Evolutionary conservation across 2,888 invertebrate genomes (phyloP), one percentile per base, ranked within the genome.

Genomic region (Andrena minutula): DNA sequence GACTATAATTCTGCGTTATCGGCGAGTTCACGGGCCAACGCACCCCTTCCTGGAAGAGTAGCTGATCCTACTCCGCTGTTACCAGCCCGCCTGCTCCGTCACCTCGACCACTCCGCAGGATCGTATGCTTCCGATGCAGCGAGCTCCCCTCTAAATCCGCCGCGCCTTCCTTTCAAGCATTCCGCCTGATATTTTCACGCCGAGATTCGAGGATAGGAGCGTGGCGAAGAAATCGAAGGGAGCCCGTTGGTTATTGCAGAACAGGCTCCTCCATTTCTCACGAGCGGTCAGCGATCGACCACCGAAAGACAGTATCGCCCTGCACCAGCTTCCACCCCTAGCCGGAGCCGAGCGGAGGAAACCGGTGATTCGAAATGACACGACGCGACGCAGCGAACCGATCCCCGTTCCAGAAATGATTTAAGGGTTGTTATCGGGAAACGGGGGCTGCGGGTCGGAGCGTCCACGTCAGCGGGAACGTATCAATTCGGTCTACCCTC

Each of bases 1-100:
- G 88, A 90, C 92, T 90, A 92, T 93, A 93, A 93, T 92, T 93
- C 91, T 92, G 91, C 90, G 92, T 93, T 93, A 93, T 93, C 93
- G 90, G 91, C 86, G 89, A 90, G 91, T 93, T 93, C 92, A 93
- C 93, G 92, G 93, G 79, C 92, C 91, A 93, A 91, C 91, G 93
- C 92, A 86, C 90, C 89, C 86, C 88, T 87, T 82, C 86, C 85
- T 88, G 84, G 81, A 78, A 83, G 69, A 78, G 86, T 72, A 75
- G 75, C 70, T 72, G 76, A 75, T 84, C 65, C 76, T 58, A 58
- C 75, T 78, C 75, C 63, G 49, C 61, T 49, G 63, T 69, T 53
- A 71, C 71, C 75, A 35, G 12, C 47, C 64, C 83, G 51, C 26
- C 53, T 23, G n/a, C 26, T 26, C 65, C 16, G 70, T 51, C 79